Conservation (phyloP, 2,888 invertebrate species). For the Entomobrya multifasciata region DNA sequence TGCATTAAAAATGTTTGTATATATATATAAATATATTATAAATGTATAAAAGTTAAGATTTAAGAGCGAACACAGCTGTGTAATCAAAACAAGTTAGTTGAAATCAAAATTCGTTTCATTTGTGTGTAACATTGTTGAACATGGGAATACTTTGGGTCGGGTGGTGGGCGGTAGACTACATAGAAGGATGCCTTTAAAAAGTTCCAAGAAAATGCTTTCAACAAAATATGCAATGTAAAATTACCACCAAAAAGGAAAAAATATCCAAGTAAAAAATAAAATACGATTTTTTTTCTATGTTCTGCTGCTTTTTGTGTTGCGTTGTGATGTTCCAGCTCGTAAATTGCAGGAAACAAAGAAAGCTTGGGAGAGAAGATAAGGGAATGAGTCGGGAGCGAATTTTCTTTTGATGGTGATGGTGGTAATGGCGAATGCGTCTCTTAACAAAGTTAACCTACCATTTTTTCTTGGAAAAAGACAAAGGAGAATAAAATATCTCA, state of each 20-base stretch:
- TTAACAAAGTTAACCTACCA: conserved; percentile 47
- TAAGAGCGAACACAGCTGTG: conserved; percentile 57
- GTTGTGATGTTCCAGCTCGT: conserved; percentile 47
- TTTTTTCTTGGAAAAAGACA: conserved; percentile 30
- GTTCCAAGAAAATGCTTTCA: no score
- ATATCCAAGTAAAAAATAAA: conserved; percentile 11
- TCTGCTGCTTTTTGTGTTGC: not conserved
- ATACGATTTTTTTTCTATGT: not conserved
- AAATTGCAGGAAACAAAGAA: conserved; percentile 55
- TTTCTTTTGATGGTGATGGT: not conserved
- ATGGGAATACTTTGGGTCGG: no score
- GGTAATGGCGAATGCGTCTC: no score
- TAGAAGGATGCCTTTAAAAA: no score
- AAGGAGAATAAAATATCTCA: conserved; percentile 18
- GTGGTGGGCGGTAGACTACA: no score
- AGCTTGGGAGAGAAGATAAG: conserved; percentile 4
- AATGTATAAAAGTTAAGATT: conserved; percentile 14
- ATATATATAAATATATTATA: no score
- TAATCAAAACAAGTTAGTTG: conserved; percentile 62
- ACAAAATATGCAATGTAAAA: conserved; percentile 5
- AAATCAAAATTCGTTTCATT: conserved; percentile 63
- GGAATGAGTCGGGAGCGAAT: not conserved
- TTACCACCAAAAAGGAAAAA: no score
- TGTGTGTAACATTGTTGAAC: no score
- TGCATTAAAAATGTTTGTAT: not conserved